Base-by-base conservation (phyloP, 2,888 invertebrate species). In the Thecophora atra region DNA sequence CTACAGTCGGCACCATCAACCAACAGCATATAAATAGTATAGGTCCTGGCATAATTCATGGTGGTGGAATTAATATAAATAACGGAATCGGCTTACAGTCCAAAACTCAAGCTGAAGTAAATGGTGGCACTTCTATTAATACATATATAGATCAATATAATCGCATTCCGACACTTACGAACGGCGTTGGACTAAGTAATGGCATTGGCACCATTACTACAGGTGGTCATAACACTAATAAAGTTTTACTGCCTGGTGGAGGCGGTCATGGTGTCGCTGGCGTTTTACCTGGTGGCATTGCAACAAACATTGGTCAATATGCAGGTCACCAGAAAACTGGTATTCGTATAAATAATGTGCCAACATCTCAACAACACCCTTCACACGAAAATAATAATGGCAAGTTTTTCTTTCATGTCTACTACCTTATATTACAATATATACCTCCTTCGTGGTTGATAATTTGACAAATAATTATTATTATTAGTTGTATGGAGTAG, bases 131-230 rank as follows among this genome's bases (percentile, higher is more conserved):
- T 54, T 84, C 85, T 63, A 85, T 85, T 52, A 86, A 86, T 74
- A 85, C 87, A 64, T 85, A 86, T 75, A 85, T 85, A 71, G 85
- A 86, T 78, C 86, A 85, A 76, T 86, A 82, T 60, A 86, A 86
- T 78, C 85, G 86, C 56, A 84, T 86, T 78, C 84, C 85, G 58
- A 80, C 84, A 52, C 83, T 84, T 77, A 81, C 84, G 67, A 83
- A 84, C 54, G 72, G 76, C 69, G 74, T 76, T 66, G 78, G 80
- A 73, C 79, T 81, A 52, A 82, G 81, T 11, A 78, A 78, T 58
- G 78, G 78, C 30, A 28, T 60, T 11, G 73, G 73, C 19, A 73
- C 72, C 52, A 56, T 75, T 62, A 74, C 76, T 62, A 66, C 74
- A 60, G 79, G 77, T 7, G 68, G 72, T 11, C 78, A 76, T 65